These are phyloP conservation scores for Stenoptilia bipunctidactyla DNA, from an alignment of 2,888 invertebrate genomes.

Conservation along the genomic window DNA sequence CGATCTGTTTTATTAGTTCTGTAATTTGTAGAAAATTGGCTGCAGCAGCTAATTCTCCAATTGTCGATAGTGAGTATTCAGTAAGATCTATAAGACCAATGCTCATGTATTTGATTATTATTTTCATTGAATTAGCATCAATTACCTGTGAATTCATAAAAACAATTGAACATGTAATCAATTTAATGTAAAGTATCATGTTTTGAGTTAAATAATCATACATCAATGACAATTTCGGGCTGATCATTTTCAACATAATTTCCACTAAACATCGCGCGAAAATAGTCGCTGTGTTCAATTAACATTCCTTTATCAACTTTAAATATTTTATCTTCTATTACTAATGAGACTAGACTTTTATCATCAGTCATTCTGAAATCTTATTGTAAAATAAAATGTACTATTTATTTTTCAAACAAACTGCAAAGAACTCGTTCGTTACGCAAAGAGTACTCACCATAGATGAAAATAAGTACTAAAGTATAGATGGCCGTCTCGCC, in stretches of 20 bases:
- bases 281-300: conserved; percentile 54
- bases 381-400: too few species aligned
- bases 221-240: conserved; percentile 43
- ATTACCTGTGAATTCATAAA: conserved; percentile 42
- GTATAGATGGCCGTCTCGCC: too few species aligned
- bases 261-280: conserved; percentile 60
- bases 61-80: conserved; percentile 27
- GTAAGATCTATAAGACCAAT: conserved; percentile 42
- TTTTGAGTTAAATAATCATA: conserved; percentile 17
- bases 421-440: too few species aligned
- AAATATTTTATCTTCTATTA: conserved; percentile 18
- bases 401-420: too few species aligned
- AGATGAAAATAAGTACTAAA: too few species aligned
- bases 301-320: conserved; percentile 36
- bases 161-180: not conserved
- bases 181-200: conserved; percentile 1
- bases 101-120: conserved; percentile 45
- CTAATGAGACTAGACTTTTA: not conserved
- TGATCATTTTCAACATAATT: conserved; percentile 45
- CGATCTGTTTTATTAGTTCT: conserved; percentile 48
- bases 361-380: not conserved
- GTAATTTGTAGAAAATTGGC: conserved; percentile 52
- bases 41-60: conserved; percentile 39
- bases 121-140: conserved; percentile 42
- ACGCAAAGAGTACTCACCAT: too few species aligned